Percentiles rank a stretch among this genome's conserved stretches.
Conservation (phyloP, 2,797 vertebrate genomes). For the Poecile montanus region DNA sequence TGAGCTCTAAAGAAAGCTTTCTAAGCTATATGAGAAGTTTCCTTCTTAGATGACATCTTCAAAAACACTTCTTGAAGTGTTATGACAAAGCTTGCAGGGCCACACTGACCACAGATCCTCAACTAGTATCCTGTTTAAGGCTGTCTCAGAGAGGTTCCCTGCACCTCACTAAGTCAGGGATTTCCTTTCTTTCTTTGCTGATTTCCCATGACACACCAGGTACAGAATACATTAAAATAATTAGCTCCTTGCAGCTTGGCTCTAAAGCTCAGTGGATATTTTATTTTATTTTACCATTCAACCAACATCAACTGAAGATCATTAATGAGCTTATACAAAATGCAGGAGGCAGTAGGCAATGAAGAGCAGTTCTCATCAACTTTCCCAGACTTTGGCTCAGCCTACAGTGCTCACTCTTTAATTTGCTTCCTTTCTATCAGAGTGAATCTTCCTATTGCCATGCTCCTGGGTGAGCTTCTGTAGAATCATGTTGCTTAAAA, state of each 20-base stretch:
- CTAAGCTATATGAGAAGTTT: not conserved
- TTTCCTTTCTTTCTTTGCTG: not conserved
- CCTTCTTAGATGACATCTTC: not conserved
- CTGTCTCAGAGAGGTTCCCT: not conserved
- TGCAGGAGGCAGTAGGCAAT: not conserved
- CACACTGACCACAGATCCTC: not conserved
- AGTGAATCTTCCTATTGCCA: not conserved
- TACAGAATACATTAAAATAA: not conserved
- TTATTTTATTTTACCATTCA: not conserved
- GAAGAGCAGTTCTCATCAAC: not conserved
- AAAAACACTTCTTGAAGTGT: not conserved
- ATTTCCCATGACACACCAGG: not conserved
- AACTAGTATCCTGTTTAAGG: not conserved
- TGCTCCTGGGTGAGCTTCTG: not conserved
- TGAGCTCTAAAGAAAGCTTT: constrained; percentile 19
- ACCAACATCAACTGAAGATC: not conserved
- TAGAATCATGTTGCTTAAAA: not conserved
- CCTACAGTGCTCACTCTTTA: not conserved
- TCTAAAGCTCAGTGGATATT: not conserved
- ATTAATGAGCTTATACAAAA: not conserved
- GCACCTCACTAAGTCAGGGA: not conserved
- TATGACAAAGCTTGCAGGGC: not conserved
- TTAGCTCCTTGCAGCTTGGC: not conserved
- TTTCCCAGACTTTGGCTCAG: not conserved
- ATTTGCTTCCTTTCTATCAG: not conserved